Evolutionary conservation across 2,113 vertebrate genomes (phyloP), one percentile per base, ranked within the genome.

Genomic region (Megaptera novaeangliae): DNA sequence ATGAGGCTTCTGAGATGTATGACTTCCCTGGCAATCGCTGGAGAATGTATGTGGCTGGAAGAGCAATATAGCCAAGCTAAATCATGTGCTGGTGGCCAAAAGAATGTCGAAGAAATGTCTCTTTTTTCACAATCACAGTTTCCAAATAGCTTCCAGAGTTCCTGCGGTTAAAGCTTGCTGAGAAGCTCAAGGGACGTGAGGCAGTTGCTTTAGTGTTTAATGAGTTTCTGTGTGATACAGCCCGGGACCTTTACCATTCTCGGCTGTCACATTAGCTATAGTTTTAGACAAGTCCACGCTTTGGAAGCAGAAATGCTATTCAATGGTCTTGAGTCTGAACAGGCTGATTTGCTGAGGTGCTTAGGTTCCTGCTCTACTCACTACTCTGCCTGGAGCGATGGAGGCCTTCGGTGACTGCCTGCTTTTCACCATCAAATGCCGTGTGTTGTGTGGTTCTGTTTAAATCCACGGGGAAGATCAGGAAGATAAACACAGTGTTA

Each of bases 141-240:
- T 71, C 55, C 66, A 71, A 36, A 96, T 25, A 25, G 39, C 69
- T 94, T 96, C 27, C 81, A n/a, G 81, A 34, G 10, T 77, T 85
- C 66, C 80, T 93, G 81, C 77, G 59, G 81, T 84, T 85, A 88
- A 83, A 88, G 18, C 57, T 77, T 55, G 66, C 90, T 44, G 77
- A 94, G 77, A 95, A 46, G 12, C 75, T 81, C 69, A 7, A 64
- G 89, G 66, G 82, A 86, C 18, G 4, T 8, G 49, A 66, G 31
- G n/a, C 71, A 8, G 36, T 82, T 81, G 71, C 82, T 91, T 80
- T 27, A 57, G 36, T 39, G 55, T 95, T 95, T 88, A 97, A 89
- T 89, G 96, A 95, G 95, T 95, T 96, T 96, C 88, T 74, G 0
- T 96, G 88, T 63, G 85, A 44, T 68, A 31, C 34, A 31, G 12